Percentiles rank a stretch among this genome's conserved stretches.
phyloP scores from a whole-genome alignment of 1,140 invertebrate genomes.

The Leptestheria dahalacensis region DNA sequence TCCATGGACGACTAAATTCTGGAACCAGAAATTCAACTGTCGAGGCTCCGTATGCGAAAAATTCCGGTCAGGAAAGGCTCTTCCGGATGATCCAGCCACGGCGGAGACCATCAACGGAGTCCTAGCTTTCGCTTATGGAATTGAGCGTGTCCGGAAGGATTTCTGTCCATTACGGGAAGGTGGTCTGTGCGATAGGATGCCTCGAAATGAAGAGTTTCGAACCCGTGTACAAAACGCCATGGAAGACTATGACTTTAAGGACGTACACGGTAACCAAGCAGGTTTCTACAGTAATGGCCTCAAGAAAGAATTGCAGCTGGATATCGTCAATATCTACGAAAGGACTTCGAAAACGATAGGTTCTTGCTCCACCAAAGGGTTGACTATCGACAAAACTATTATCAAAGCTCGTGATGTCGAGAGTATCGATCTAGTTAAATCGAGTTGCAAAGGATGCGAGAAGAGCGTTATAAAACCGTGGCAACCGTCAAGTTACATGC shows the following conservation, averaged over 20 bases:
- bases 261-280: background rate
- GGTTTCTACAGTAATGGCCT: background rate
- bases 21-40: constrained; percentile 6
- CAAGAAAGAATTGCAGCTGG: background rate
- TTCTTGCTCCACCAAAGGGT: background rate
- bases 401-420: background rate
- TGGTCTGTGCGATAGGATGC: background rate
- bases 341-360: background rate
- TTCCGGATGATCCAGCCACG: background rate
- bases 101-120: constrained; percentile 8
- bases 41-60: background rate
- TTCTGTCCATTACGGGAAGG: background rate
- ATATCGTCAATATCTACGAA: background rate
- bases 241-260: background rate
- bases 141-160: constrained; percentile 6
- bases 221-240: background rate
- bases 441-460: background rate
- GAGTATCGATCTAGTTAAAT: background rate
- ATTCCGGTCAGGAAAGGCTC: background rate
- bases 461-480: constrained; percentile 1
- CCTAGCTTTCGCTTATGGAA: background rate
- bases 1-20: constrained; percentile 2
- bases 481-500: constrained; percentile 9
- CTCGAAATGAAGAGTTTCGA: background rate
- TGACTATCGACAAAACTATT: background rate